These are phyloP conservation scores for Cephalotes varians DNA, from an alignment of 2,888 invertebrate species.

Conservation along the genomic window DNA sequence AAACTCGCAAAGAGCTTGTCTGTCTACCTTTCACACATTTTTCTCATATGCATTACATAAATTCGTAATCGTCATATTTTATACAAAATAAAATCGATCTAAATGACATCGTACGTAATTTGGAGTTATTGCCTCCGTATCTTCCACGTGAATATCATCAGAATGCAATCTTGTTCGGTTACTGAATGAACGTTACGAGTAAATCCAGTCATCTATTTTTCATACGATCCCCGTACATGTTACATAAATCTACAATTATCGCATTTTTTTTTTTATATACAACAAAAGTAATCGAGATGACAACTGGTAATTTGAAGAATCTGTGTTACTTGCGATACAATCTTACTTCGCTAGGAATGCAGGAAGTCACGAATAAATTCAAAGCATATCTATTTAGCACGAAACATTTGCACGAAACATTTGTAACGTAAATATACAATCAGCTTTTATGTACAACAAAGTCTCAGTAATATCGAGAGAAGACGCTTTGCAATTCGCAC, in stretches of 20 bases:
- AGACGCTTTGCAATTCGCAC: neutral
- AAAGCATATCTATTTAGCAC: neutral
- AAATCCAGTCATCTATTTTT: constrained; percentile 25
- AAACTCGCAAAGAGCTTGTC: constrained; percentile 14
- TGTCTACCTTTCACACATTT: neutral
- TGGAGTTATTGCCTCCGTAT: neutral
- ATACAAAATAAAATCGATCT: constrained; percentile 57
- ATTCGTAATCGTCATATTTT: constrained; percentile 39
- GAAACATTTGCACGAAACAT: neutral
- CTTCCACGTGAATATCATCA: neutral
- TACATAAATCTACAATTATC: constrained; percentile 44
- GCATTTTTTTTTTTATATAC: constrained; percentile 64
- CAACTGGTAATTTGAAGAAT: neutral
- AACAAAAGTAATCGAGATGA: constrained; percentile 16
- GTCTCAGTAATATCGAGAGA: neutral
- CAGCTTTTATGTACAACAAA: constrained; percentile 63
- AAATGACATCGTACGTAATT: neutral
- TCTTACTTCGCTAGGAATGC: neutral
- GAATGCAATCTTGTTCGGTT: neutral
- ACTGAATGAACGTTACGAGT: neutral
- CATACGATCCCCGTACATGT: neutral
- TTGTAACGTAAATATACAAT: constrained; percentile 39
- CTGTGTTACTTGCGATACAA: neutral
- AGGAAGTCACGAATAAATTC: neutral
- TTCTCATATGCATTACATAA: constrained; percentile 21